A percentile compares a stretch with the other conserved stretches of the same genome.
These are phyloP conservation scores for Macropodus opercularis DNA, from an alignment of 2,797 vertebrate genomes.

Conservation along the genomic window DNA sequence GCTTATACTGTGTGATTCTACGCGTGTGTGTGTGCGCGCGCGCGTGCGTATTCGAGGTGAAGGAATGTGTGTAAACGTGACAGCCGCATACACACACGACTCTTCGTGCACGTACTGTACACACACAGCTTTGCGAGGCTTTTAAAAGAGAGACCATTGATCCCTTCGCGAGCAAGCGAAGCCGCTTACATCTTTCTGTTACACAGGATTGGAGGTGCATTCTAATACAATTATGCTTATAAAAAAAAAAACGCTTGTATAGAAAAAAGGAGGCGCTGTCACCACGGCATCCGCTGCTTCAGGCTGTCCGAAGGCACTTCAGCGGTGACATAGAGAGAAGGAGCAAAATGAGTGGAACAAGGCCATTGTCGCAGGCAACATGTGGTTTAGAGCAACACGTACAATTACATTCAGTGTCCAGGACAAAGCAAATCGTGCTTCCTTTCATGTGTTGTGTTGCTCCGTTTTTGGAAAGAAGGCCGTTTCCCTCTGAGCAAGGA, in stretches of 20 bases:
- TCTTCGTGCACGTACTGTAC: slow-evolving; percentile 19
- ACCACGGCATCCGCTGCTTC: slow-evolving; percentile 50
- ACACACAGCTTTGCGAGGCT: slow-evolving; percentile 52
- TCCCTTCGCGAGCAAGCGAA: slow-evolving; percentile 74
- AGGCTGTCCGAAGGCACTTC: slow-evolving; percentile 49
- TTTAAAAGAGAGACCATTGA: slow-evolving; percentile 72
- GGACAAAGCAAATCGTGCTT: slow-evolving; percentile 45
- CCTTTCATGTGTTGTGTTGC: slow-evolving; percentile 34
- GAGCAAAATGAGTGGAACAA: slow-evolving; percentile 56
- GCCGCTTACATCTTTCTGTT: slow-evolving; percentile 77
- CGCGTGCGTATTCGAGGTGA: slow-evolving; percentile 35
- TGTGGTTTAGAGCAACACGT: slow-evolving; percentile 34
- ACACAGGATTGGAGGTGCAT: slow-evolving; percentile 72
- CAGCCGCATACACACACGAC: slow-evolving; percentile 20
- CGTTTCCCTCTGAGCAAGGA: slow-evolving; percentile 22
- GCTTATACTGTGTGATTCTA: slow-evolving; percentile 52
- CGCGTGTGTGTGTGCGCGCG: slow-evolving; percentile 28
- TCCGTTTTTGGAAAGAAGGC: slow-evolving; percentile 34
- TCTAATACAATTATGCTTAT: slow-evolving; percentile 78
- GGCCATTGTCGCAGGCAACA: slow-evolving; percentile 53
- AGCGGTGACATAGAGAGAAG: slow-evolving; percentile 38
- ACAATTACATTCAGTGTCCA: slow-evolving; percentile 42
- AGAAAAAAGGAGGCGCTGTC: slow-evolving; percentile 49
- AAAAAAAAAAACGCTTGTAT: slow-evolving; percentile 60
- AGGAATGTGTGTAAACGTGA: slow-evolving; percentile 37